These are phyloP conservation scores for Heteromurus nitidus DNA, from an alignment of 2,888 invertebrate genomes.

Conservation along the genomic window DNA sequence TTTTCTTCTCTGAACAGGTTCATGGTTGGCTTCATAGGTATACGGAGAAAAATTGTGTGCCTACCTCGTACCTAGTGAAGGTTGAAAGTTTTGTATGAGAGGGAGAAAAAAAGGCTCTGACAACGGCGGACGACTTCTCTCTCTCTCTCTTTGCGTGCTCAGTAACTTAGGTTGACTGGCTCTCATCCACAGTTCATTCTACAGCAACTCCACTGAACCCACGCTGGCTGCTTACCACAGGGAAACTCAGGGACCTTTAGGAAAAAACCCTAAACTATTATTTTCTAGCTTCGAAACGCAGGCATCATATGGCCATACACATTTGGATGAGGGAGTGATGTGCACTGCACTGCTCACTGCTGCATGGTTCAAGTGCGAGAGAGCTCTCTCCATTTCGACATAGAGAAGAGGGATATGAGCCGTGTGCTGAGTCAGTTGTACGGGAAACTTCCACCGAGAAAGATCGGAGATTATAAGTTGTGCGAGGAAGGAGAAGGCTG, in stretches of 20 bases:
- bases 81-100: neutral
- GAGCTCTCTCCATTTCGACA: neutral
- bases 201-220: conserved; percentile 18
- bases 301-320: neutral
- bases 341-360: no score
- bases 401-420: conserved; percentile 40
- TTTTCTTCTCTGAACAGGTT: no score
- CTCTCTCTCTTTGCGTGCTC: neutral
- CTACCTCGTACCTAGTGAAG: neutral
- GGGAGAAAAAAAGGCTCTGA: neutral
- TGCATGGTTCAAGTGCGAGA: no score
- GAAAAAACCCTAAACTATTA: conserved; percentile 1
- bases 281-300: neutral
- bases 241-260: conserved; percentile 27
- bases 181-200: conserved; percentile 60
- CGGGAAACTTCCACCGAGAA: conserved; percentile 66
- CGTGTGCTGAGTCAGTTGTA: conserved; percentile 61
- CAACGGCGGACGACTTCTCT: neutral
- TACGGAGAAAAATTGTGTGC: no score
- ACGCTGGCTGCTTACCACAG: conserved; percentile 53
- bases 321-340: neutral
- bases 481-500: neutral
- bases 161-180: conserved; percentile 31
- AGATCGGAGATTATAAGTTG: conserved; percentile 64
- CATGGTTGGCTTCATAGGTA: no score